A percentile compares a stretch with the other conserved stretches of the same genome.
phyloP scores from a whole-genome alignment of 2,797 vertebrate species.

The Phrynocephalus forsythii region DNA sequence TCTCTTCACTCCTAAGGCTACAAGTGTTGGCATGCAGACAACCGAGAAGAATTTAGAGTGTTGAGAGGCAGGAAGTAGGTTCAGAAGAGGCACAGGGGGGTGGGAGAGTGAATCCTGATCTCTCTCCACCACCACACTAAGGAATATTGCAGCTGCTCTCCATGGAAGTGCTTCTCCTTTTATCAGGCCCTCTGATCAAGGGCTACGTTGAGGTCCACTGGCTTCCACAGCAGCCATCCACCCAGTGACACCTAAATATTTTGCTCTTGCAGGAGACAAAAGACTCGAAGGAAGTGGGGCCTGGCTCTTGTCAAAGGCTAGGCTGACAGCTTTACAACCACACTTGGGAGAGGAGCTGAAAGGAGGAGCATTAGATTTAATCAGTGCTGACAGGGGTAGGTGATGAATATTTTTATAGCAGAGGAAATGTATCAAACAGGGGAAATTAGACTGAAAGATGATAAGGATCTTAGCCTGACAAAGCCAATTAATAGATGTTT shows the following conservation, averaged over 20 bases:
- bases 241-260: slow-evolving; percentile 61
- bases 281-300: slow-evolving; percentile 48
- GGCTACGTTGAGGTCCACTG: slow-evolving; percentile 16
- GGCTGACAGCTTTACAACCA: slow-evolving; percentile 80
- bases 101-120: background rate
- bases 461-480: slow-evolving; percentile 88
- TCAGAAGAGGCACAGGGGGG: background rate
- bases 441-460: slow-evolving; percentile 79
- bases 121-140: fast-evolving
- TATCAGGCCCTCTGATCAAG: slow-evolving; percentile 28
- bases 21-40: slow-evolving; percentile 27
- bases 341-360: slow-evolving; percentile 71
- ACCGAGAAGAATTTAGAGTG: slow-evolving; percentile 20
- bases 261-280: slow-evolving; percentile 63
- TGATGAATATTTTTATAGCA: slow-evolving; percentile 80
- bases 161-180: slow-evolving; percentile 12
- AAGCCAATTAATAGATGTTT: slow-evolving; percentile 92
- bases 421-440: slow-evolving; percentile 76
- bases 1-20: background rate
- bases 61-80: slow-evolving; percentile 16
- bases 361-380: slow-evolving; percentile 74
- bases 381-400: slow-evolving; percentile 79
- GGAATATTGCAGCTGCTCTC: slow-evolving; percentile 10
- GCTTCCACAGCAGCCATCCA: slow-evolving; percentile 44
- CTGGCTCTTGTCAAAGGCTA: slow-evolving; percentile 75